Percentiles rank a stretch among this genome's conserved stretches.
phyloP scores from a whole-genome alignment of 2,797 vertebrate species.

The Lates japonicus region DNA sequence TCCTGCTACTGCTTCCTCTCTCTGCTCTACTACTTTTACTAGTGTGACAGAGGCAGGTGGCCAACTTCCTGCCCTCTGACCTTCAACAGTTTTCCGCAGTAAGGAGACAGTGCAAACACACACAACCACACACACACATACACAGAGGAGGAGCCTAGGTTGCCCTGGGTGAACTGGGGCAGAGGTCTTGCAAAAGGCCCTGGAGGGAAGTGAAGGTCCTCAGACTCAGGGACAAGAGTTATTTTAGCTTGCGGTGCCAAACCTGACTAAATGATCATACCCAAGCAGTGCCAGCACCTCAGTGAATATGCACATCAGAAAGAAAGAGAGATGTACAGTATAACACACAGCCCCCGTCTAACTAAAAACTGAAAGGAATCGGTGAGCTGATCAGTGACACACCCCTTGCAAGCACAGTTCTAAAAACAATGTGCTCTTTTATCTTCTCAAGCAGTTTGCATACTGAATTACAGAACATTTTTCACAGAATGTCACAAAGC shows the following conservation, averaged over 20 bases:
- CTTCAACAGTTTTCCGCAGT: constrained; percentile 80
- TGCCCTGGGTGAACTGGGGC: constrained; percentile 85
- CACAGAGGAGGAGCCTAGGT: constrained; percentile 83
- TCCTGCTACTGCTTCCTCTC: constrained; percentile 69
- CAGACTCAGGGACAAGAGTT: constrained; percentile 69
- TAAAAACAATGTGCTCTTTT: constrained; percentile 49
- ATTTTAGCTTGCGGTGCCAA: constrained; percentile 65
- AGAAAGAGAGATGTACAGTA: neutral
- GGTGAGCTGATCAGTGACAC: constrained; percentile 37
- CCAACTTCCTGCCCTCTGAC: constrained; percentile 87
- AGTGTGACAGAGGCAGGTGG: constrained; percentile 87
- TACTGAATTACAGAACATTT: constrained; percentile 21
- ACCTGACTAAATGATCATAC: constrained; percentile 58
- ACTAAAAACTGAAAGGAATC: constrained; percentile 25
- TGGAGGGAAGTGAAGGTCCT: constrained; percentile 77
- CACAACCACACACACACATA: constrained; percentile 46
- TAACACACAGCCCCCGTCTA: constrained; percentile 12
- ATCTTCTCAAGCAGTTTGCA: constrained; percentile 49
- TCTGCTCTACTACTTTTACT: constrained; percentile 64
- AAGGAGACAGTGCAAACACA: constrained; percentile 71
- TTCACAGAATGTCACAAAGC: constrained; percentile 52
- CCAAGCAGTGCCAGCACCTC: constrained; percentile 32
- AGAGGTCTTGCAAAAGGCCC: constrained; percentile 82
- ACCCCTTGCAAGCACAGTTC: constrained; percentile 5
- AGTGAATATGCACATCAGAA: constrained; percentile 35